Conservation (phyloP, 53 echinoderm and acorn worm species). For the Zoroaster sp. region DNA sequence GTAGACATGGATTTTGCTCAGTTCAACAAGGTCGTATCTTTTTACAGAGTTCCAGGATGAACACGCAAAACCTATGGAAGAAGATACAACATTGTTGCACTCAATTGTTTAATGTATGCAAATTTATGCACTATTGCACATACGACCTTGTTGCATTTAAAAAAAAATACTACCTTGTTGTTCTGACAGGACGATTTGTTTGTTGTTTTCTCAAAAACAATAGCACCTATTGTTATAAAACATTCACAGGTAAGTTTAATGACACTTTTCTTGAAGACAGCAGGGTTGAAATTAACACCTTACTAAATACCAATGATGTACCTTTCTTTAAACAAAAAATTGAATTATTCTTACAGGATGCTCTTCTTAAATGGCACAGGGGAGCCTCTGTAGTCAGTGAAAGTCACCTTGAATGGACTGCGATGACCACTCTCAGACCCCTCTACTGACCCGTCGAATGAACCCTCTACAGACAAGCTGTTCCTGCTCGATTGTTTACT, state of each 20-base stretch:
- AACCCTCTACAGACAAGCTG: constrained; percentile 41
- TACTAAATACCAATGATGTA: no score
- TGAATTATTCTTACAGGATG: constrained; percentile 81
- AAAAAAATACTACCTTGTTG: no score
- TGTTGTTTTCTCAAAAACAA: background rate
- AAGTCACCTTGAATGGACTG: constrained; percentile 60
- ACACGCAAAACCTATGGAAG: no score
- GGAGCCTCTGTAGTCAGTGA: constrained; percentile 71
- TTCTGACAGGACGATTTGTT: no score
- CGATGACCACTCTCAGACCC: constrained; percentile 34
- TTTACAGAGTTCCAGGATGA: no score
- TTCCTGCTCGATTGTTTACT: background rate
- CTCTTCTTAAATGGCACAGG: constrained; percentile 80
- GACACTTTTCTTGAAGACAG: background rate
- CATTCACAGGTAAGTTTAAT: background rate
- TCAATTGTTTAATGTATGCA: no score
- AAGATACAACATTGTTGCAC: no score
- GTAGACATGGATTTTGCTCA: no score
- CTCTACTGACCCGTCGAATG: constrained; percentile 50
- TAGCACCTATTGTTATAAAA: background rate
- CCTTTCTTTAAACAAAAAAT: background rate
- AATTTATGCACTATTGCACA: no score
- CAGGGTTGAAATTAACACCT: background rate
- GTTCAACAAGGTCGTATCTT: no score
- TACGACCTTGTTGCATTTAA: no score